Evolutionary conservation across 2,888 invertebrate species (phyloP).

Genomic region (Phaonia tiefii): DNA sequence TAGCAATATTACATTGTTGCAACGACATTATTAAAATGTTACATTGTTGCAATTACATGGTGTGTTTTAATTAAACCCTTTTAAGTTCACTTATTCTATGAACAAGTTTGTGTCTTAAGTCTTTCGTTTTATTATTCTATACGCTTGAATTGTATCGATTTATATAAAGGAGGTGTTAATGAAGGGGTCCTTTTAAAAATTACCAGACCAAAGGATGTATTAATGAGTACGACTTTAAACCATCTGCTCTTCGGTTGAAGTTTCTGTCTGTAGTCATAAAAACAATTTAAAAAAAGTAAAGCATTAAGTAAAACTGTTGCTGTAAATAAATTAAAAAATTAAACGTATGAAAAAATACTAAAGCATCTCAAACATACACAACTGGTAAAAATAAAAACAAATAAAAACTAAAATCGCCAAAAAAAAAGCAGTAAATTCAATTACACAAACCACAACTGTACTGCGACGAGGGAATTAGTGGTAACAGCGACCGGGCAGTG

Average conservation of each 20-base stretch:
- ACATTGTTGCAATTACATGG: no score
- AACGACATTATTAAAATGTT: no score
- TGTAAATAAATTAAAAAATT: neutral
- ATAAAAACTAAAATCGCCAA: neutral
- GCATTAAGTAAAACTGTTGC: neutral
- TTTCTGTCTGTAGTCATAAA: neutral
- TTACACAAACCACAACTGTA: neutral
- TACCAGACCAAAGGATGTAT: neutral
- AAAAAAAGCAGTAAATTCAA: slow-evolving; percentile 7
- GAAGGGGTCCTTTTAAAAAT: neutral
- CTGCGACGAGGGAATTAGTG: neutral
- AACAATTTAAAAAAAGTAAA: neutral
- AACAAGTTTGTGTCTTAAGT: slow-evolving; percentile 12
- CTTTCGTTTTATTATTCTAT: neutral
- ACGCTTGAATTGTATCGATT: slow-evolving; percentile 3
- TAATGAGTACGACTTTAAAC: neutral
- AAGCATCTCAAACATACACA: neutral
- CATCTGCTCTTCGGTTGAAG: neutral
- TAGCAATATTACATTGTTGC: no score
- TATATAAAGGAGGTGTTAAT: slow-evolving; percentile 13
- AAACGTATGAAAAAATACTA: neutral
- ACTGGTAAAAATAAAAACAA: neutral
- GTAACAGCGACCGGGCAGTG: neutral
- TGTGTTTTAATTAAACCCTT: no score
- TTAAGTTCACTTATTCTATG: neutral